phyloP scores from a whole-genome alignment of 1,140 invertebrate genomes.

The Brachionus rubens region DNA sequence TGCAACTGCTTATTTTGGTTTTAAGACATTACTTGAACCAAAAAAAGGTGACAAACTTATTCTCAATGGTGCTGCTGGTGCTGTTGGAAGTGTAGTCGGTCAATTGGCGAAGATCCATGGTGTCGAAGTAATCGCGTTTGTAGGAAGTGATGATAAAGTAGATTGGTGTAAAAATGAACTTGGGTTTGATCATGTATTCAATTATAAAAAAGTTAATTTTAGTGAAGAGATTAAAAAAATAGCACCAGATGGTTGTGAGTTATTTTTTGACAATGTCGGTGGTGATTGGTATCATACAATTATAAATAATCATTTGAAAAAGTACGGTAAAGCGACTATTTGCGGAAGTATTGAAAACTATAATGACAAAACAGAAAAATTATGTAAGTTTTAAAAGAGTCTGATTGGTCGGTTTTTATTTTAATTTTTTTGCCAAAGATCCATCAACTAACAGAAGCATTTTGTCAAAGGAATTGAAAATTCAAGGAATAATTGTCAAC shows the following conservation, averaged over 20 bases:
- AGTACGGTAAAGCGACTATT: conserved; percentile 47
- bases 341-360: conserved; percentile 51
- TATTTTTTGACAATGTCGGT: conserved; percentile 71
- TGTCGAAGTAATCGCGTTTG: conserved; percentile 70
- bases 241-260: conserved; percentile 69
- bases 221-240: conserved; percentile 63
- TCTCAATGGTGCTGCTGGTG: conserved; percentile 63
- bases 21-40: conserved; percentile 68
- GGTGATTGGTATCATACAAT: conserved; percentile 48
- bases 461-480: conserved; percentile 29
- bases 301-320: conserved; percentile 48
- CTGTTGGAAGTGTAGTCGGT: conserved; percentile 70
- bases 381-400: not conserved
- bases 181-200: conserved; percentile 69
- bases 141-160: conserved; percentile 70
- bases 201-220: conserved; percentile 69
- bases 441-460: not conserved
- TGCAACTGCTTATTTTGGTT: conserved; percentile 72
- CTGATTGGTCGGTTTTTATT: not conserved
- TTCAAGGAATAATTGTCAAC: conserved; percentile 46
- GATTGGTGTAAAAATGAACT: conserved; percentile 68
- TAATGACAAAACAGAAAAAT: conserved; percentile 31
- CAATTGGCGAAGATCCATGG: conserved; percentile 70
- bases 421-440: conserved; percentile 9
- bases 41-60: conserved; percentile 69